Conservation (phyloP, 2,888 invertebrate species). For the Linnaemya vulpina region DNA sequence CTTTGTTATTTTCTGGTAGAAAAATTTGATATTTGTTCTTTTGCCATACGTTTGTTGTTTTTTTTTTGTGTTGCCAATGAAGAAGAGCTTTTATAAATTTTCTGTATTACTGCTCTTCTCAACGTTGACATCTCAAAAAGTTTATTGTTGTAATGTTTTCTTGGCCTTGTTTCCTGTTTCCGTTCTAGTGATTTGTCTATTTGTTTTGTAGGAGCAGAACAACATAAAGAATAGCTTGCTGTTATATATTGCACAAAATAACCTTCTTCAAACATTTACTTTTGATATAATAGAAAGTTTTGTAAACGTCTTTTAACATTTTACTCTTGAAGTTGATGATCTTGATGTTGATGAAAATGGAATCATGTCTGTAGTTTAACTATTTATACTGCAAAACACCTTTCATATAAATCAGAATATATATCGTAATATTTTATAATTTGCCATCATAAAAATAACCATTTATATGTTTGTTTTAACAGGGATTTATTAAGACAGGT, state of each 20-base stretch:
- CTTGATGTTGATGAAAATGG: conserved; percentile 33
- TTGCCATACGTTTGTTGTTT: background rate
- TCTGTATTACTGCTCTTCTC: conserved; percentile 26
- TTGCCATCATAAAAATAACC: no score
- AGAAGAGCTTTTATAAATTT: conserved; percentile 23
- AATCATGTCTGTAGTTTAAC: conserved; percentile 16
- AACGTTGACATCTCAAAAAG: conserved; percentile 46
- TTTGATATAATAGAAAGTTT: background rate
- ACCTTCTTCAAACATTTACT: conserved; percentile 15
- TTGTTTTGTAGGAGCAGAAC: conserved; percentile 28
- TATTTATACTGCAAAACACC: background rate
- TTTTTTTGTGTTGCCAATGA: conserved; percentile 19
- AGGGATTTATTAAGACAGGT: no score
- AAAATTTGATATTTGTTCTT: conserved; percentile 31
- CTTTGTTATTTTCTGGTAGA: conserved; percentile 51
- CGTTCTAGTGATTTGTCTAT: conserved; percentile 63
- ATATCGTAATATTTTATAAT: no score
- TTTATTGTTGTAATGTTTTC: conserved; percentile 54
- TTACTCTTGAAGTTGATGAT: conserved; percentile 34
- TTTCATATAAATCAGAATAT: background rate
- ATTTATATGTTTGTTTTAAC: no score
- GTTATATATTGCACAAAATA: background rate
- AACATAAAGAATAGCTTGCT: conserved; percentile 12
- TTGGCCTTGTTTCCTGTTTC: conserved; percentile 64
- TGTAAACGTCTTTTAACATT: conserved; percentile 2